These are phyloP conservation scores for Montipora capitata DNA, from an alignment of 92 coral and sea anemone genomes.

Conservation along the genomic window DNA sequence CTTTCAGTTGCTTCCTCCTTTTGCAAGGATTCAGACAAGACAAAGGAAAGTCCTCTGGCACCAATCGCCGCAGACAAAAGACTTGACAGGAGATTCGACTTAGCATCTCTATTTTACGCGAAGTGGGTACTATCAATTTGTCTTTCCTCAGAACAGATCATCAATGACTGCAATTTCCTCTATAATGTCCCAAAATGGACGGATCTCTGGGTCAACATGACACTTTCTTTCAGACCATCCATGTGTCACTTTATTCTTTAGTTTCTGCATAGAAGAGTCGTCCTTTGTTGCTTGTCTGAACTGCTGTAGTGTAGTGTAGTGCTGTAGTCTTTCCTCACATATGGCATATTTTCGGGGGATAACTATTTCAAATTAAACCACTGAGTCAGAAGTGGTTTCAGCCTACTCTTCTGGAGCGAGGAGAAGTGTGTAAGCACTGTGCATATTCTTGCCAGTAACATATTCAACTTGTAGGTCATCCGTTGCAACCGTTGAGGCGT, in stretches of 20 bases:
- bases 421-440: conserved; percentile 46
- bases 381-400: not conserved
- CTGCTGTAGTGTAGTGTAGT: conserved; percentile 36
- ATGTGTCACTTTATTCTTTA: conserved; percentile 10
- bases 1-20: too few species aligned
- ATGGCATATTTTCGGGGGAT: conserved; percentile 30
- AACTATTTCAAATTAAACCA: conserved; percentile 18
- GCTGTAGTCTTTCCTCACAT: conserved; percentile 27
- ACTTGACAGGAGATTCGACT: not conserved
- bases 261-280: conserved; percentile 34
- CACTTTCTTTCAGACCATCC: conserved; percentile 36
- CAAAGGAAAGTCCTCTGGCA: too few species aligned
- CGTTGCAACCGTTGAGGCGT: conserved; percentile 36
- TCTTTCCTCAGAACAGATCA: conserved; percentile 41
- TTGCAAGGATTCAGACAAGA: too few species aligned
- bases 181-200: not conserved
- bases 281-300: conserved; percentile 39
- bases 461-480: conserved; percentile 46
- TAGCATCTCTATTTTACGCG: too few species aligned
- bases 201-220: too few species aligned
- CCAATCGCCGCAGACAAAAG: too few species aligned
- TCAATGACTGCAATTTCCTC: conserved; percentile 1
- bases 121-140: not conserved
- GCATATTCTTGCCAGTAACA: conserved; percentile 37
- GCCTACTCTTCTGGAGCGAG: conserved; percentile 50